Conservation (phyloP, 2,888 invertebrate species). For the Noctua janthina region DNA sequence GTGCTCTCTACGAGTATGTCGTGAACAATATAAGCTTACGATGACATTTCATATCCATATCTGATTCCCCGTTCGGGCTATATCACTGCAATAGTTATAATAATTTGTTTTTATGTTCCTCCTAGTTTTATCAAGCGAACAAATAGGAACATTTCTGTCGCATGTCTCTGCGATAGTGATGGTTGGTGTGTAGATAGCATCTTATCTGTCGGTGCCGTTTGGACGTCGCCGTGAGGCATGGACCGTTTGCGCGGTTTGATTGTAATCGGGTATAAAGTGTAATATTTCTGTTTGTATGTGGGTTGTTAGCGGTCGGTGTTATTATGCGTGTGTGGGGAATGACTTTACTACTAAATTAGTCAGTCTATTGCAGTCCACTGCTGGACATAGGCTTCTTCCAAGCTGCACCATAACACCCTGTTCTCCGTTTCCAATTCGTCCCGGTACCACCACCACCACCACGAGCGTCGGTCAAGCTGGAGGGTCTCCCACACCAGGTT, state of each 20-base stretch:
- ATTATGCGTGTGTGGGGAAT: background rate
- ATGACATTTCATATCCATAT: constrained; percentile 20
- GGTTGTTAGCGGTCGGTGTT: background rate
- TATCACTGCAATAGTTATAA: constrained; percentile 43
- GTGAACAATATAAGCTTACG: constrained; percentile 1
- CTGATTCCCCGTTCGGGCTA: constrained; percentile 16
- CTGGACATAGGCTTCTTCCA: background rate
- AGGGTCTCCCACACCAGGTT: background rate
- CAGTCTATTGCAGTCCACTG: background rate
- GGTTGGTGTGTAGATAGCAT: constrained; percentile 29
- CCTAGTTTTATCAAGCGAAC: constrained; percentile 40
- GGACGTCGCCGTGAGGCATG: constrained; percentile 54
- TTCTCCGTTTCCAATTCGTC: background rate
- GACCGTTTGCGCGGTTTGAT: constrained; percentile 28
- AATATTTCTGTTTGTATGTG: constrained; percentile 18
- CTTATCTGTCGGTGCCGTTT: constrained; percentile 40
- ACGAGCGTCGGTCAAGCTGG: background rate
- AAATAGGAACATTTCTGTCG: constrained; percentile 31
- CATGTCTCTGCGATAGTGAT: background rate
- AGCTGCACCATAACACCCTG: background rate
- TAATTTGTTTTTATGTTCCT: constrained; percentile 49
- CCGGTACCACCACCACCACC: background rate
- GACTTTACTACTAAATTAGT: background rate
- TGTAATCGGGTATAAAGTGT: constrained; percentile 37
- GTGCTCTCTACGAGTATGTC: no score